Percentiles rank a stretch among this genome's conserved stretches.
phyloP scores from a whole-genome alignment of 1,140 invertebrate genomes.

The Neodiprion pinetum region DNA sequence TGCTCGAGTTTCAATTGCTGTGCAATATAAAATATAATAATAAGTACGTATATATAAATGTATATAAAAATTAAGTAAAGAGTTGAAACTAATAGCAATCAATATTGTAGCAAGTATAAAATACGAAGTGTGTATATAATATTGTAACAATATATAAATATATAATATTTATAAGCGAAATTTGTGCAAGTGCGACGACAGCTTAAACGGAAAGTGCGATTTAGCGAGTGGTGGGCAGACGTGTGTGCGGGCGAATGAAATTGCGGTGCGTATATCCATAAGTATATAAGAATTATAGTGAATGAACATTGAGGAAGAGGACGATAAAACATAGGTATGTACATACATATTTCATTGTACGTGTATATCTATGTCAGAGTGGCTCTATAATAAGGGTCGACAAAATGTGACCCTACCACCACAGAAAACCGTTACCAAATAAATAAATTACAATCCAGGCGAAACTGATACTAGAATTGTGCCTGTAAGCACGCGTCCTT shows the following conservation, averaged over 20 bases:
- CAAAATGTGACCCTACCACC: no score
- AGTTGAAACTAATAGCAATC: neutral
- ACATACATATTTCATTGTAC: no score
- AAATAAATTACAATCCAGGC: no score
- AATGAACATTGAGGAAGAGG: neutral
- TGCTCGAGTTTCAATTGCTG: constrained; percentile 1
- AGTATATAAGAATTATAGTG: neutral
- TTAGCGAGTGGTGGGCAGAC: neutral
- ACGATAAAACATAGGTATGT: neutral
- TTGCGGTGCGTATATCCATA: neutral
- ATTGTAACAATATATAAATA: neutral
- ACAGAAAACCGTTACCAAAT: no score
- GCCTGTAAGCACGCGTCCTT: no score
- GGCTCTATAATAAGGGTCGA: no score
- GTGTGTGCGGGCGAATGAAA: constrained; percentile 1
- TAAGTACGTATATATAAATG: no score
- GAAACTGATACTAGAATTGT: no score
- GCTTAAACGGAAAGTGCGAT: neutral
- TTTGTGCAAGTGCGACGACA: neutral
- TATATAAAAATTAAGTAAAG: neutral
- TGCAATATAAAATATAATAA: neutral
- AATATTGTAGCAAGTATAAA: neutral
- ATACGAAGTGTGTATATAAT: neutral
- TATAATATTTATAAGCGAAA: neutral
- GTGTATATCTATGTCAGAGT: no score